Evolutionary conservation across 2,797 vertebrate species (phyloP), one percentile per base, ranked within the genome.

Genomic region (Karalla daura): DNA sequence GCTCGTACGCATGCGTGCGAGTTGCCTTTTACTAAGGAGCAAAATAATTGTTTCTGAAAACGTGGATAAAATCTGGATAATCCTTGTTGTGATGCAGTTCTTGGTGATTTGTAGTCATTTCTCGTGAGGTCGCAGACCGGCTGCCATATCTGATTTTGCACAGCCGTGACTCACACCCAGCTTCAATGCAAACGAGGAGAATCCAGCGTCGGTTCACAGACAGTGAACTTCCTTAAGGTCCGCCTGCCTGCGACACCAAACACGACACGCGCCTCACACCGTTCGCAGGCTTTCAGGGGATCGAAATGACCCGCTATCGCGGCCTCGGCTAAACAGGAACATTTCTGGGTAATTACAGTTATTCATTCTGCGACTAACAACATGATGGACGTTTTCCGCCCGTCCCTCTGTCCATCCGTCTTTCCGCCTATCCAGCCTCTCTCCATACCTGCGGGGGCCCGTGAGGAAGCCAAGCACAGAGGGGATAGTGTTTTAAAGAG

Each of bases 401-500:
- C 70, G 44, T 60, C 54, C 79, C 30, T 63, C 58, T 11, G 9
- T 50, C 46, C 66, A 37, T 65, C 70, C 40, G 18, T 60, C 72
- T 67, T 40, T 60, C 54, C 77, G 21, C 62, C 58, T 7, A 8
- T 64, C 14, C 67, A 43, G 74, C 56, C 44, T 66, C 52, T 27
- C 25, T 36, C 53, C 74, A 46, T 76, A 65, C 75, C 80, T 83
- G 54, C 65, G 39, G 80, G 77, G 83, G 55, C 73, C 84, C 59
- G 37, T 0, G 27, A 63, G 80, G 78, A 86, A 75, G 81, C 76
- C 45, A 63, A 44, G 76, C 79, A 89, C 87, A 87, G 73, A 86
- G 83, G 70, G 81, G 69, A 74, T n/a, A 62, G 63, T 89, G 80
- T 90, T 68, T 88, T 71, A 78, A n/a, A 87, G 78, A 87, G 54